Conservation (phyloP, 2,113 vertebrate genomes). For the Peromyscus californicus region DNA sequence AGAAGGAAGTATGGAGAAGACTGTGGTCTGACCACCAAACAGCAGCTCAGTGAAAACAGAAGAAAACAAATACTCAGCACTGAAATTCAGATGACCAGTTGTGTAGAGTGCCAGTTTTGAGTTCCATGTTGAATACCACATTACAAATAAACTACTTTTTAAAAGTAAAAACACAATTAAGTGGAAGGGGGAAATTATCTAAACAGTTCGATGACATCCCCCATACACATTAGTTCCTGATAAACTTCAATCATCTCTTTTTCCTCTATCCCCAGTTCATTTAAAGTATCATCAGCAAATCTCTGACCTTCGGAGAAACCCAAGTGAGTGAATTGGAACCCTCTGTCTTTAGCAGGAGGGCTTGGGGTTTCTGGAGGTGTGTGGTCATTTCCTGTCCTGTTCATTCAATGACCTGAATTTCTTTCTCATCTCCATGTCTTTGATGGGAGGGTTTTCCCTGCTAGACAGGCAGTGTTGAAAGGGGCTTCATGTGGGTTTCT, state of each 20-base stretch:
- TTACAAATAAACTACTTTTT: slow-evolving; percentile 84
- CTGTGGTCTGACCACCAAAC: slow-evolving; percentile 86
- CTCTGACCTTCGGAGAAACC: background rate
- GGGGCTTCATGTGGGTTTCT: background rate
- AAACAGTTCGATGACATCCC: slow-evolving; percentile 88
- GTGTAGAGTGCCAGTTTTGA: slow-evolving; percentile 90
- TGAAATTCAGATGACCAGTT: slow-evolving; percentile 88
- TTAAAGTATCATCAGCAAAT: background rate
- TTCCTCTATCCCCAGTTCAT: slow-evolving; percentile 84
- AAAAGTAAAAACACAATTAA: background rate
- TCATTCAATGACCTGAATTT: background rate
- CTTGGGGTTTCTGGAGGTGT: background rate
- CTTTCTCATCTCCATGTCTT: background rate
- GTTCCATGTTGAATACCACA: slow-evolving; percentile 89
- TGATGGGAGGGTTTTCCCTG: background rate
- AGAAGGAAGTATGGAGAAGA: slow-evolving; percentile 60
- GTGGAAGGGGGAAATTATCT: slow-evolving; percentile 82
- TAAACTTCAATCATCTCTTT: slow-evolving; percentile 98
- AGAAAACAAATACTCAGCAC: slow-evolving; percentile 86
- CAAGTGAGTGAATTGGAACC: background rate
- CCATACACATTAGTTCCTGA: slow-evolving; percentile 89
- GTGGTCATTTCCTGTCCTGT: background rate
- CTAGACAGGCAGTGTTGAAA: background rate
- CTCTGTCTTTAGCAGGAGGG: background rate
- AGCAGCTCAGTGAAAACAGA: slow-evolving; percentile 82